Base-by-base conservation (phyloP, 2,113 vertebrate species). In the Holacanthus passer region DNA sequence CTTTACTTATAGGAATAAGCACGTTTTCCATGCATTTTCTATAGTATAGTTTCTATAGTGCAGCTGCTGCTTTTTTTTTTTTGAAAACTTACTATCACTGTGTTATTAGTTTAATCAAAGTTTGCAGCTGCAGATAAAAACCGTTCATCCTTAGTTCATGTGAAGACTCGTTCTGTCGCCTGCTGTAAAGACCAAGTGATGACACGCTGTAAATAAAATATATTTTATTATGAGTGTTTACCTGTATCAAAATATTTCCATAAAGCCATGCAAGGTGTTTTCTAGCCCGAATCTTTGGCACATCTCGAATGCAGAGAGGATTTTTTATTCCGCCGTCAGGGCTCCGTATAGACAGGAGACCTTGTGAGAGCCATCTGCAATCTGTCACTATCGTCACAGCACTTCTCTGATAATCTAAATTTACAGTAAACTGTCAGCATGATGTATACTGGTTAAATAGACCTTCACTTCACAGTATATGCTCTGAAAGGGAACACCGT, bases 351-450 rank as follows among this genome's bases (percentile, higher is more conserved):
- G 87, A 91, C 88, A 79, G 19, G 84, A 85, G 89, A 93, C 90
- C 91, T 93, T 92, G 88, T 66, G 82, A 70, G 65, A 79, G 71
- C 72, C 87, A 88, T 85, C 73, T 89, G 90, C 82, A 88, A 91
- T 92, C 85, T 83, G 89, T 93, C 92, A 93, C 79, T 16, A 80
- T 85, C 78, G 79, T 87, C 87, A 67, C 81, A 85, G 86, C 92
- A 91, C 92, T 93, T 94, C 87, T 91, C 87, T 90, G 84, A 91
- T 94, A 79, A 94, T 91, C 90, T 89, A 89, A 90, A 93, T 94
- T 92, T 93, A 94, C 93, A 92, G 92, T 93, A 92, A 86, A 88
- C 70, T 93, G 92, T 92, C 93, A 92, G 73, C 39, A 31, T 93
- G 89, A 94, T 92, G 74, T 77, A 92, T 94, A 27, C 45, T 56